Evolutionary conservation across 2,113 vertebrate species (phyloP).

Genomic region (Neodon shergylaensis): DNA sequence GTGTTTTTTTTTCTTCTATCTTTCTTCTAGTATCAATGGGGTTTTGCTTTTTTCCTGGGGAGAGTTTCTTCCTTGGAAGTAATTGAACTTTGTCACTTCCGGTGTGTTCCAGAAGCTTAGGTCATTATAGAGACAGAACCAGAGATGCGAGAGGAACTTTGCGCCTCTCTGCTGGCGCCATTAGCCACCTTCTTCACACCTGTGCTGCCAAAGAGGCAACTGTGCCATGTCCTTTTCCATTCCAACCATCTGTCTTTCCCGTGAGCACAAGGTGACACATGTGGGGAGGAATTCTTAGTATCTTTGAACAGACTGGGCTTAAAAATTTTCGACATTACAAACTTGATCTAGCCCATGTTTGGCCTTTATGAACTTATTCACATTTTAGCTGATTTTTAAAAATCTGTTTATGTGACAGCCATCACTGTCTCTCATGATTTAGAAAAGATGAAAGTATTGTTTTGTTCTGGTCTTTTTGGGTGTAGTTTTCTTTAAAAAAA

Average conservation of each 20-base stretch:
- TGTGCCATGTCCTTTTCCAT: background rate
- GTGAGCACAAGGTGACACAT: background rate
- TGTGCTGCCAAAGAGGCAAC: background rate
- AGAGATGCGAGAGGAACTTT: background rate
- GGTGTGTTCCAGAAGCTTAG: background rate
- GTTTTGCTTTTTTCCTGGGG: background rate
- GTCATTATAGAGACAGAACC: background rate
- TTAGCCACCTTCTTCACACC: background rate
- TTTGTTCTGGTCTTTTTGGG: background rate
- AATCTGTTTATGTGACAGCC: background rate
- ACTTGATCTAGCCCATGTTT: background rate
- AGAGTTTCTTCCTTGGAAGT: slow-evolving; percentile 19
- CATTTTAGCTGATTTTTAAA: background rate
- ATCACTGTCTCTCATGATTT: background rate
- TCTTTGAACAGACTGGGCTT: background rate
- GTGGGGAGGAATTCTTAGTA: background rate
- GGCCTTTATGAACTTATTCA: background rate
- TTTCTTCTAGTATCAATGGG: background rate
- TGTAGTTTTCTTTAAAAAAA: background rate
- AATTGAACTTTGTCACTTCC: background rate
- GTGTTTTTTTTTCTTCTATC: background rate
- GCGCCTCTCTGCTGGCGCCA: background rate
- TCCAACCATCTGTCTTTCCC: background rate
- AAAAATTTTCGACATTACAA: background rate
- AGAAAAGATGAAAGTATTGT: background rate